A percentile compares a stretch with the other conserved stretches of the same genome.
Conservation (phyloP, 2,113 vertebrate genomes). For the Burhinus oedicnemus region DNA sequence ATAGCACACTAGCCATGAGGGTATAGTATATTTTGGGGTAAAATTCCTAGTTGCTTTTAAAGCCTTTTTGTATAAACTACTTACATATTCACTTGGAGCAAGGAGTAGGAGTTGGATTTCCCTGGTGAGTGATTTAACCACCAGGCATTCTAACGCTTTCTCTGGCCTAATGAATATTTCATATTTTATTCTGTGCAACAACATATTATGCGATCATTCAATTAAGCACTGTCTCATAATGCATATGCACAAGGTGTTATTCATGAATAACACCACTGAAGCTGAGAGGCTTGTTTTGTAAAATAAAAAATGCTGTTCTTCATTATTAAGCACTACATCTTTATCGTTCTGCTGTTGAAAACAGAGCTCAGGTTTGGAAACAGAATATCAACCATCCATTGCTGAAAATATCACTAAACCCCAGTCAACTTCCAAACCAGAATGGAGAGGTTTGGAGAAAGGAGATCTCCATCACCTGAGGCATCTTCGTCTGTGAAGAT, state of each 20-base stretch:
- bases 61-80: slow-evolving; percentile 9
- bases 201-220: slow-evolving; percentile 72
- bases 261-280: slow-evolving; percentile 59
- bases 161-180: slow-evolving; percentile 68
- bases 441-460: background rate
- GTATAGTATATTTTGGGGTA: background rate
- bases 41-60: slow-evolving; percentile 23
- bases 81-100: slow-evolving; percentile 41
- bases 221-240: slow-evolving; percentile 68
- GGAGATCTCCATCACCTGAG: background rate
- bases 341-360: slow-evolving; percentile 29
- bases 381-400: background rate
- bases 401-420: background rate
- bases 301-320: slow-evolving; percentile 61
- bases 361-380: background rate
- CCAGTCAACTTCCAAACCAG: background rate
- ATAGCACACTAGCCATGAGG: background rate
- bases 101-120: slow-evolving; percentile 42
- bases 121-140: slow-evolving; percentile 58
- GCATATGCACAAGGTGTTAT: slow-evolving; percentile 68
- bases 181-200: slow-evolving; percentile 67
- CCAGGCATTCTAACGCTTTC: slow-evolving; percentile 49
- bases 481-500: background rate
- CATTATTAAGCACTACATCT: slow-evolving; percentile 52
- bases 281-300: slow-evolving; percentile 58